These are phyloP conservation scores for Anas acuta DNA, from an alignment of 2,797 vertebrate genomes.

Conservation along the genomic window DNA sequence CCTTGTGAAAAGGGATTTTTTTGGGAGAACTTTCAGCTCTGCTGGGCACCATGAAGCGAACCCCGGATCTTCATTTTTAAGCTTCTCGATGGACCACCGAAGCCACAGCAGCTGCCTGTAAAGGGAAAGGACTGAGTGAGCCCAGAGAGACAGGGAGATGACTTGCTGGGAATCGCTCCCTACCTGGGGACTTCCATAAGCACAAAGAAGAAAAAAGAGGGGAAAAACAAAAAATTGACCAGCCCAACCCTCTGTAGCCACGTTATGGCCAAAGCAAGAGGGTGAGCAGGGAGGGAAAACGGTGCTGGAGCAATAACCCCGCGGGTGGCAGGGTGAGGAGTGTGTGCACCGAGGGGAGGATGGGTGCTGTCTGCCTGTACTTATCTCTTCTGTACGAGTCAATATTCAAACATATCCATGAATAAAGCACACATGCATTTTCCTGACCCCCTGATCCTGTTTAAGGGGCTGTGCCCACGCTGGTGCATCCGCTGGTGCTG, in stretches of 20 bases:
- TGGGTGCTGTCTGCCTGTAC: not conserved
- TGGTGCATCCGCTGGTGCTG: fast-evolving
- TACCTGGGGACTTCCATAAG: slow-evolving; percentile 29
- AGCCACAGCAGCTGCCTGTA: not conserved
- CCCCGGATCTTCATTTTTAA: not conserved
- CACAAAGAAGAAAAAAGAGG: slow-evolving; percentile 27
- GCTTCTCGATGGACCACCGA: not conserved
- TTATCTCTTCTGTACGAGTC: slow-evolving; percentile 64
- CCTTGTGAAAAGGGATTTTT: not conserved
- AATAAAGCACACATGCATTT: slow-evolving; percentile 75
- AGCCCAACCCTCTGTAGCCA: not conserved
- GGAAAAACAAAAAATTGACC: not conserved
- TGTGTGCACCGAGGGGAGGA: not conserved
- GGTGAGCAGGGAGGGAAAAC: not conserved
- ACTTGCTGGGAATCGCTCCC: not conserved
- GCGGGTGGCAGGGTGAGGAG: fast-evolving
- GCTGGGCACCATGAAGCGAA: not conserved
- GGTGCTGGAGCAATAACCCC: not conserved
- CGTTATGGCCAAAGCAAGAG: fast-evolving
- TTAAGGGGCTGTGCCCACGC: fast-evolving
- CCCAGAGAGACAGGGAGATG: not conserved
- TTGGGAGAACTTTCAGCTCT: not conserved
- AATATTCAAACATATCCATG: slow-evolving; percentile 56
- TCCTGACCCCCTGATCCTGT: not conserved
- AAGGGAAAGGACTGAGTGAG: not conserved